These are phyloP conservation scores for Rhynchophorus ferrugineus DNA, from an alignment of 1,140 invertebrate species.

Conservation along the genomic window DNA sequence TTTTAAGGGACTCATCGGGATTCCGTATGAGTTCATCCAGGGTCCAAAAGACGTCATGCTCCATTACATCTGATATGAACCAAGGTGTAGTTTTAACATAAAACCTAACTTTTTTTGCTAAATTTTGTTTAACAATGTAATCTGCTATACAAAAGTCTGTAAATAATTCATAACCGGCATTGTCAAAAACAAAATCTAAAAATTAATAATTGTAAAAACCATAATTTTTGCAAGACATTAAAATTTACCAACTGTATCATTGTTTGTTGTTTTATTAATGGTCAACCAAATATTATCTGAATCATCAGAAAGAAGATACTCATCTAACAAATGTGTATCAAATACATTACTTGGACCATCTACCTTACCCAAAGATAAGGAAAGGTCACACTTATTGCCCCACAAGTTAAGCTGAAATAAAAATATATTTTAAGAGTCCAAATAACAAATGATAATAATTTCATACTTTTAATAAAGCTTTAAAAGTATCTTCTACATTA, in stretches of 20 bases:
- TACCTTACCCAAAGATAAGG: conserved; percentile 63
- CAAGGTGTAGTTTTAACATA: conserved; percentile 89
- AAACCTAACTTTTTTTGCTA: conserved; percentile 68
- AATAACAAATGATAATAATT: conserved; percentile 1
- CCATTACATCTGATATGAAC: conserved; percentile 90
- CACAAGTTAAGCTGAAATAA: conserved; percentile 51
- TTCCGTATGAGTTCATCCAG: conserved; percentile 44
- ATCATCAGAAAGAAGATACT: conserved; percentile 64
- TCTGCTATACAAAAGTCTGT: conserved; percentile 83
- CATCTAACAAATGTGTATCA: conserved; percentile 50
- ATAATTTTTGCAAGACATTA: neutral
- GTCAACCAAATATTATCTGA: conserved; percentile 49
- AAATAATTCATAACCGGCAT: conserved; percentile 89
- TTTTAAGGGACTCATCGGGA: conserved; percentile 32
- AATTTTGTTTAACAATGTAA: conserved; percentile 59
- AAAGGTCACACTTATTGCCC: conserved; percentile 83
- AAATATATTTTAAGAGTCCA: conserved; percentile 13
- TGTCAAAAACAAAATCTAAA: conserved; percentile 83
- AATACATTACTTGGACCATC: conserved; percentile 10
- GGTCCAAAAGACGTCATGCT: conserved; percentile 68
- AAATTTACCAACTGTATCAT: conserved; percentile 35
- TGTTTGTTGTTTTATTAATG: conserved; percentile 28
- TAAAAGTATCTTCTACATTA: conserved; percentile 45
- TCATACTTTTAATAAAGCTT: conserved; percentile 45
- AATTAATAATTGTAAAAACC: conserved; percentile 24